Evolutionary conservation across 2,113 vertebrate genomes (phyloP).

Genomic region (Mugil cephalus): DNA sequence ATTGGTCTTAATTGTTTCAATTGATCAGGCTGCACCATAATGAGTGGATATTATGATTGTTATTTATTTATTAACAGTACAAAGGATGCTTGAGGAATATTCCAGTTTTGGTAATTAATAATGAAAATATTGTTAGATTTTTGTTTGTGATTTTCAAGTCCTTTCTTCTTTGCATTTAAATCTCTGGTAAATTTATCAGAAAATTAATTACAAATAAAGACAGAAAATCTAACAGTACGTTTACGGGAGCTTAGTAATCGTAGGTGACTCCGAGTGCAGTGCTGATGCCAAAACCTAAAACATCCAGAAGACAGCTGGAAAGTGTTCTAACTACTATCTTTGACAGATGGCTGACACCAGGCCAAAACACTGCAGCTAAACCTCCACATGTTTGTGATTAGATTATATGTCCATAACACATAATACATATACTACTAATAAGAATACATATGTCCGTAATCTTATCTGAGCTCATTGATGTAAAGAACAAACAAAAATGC

Average conservation of each 20-base stretch:
- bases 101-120: not conserved
- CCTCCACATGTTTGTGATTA: not conserved
- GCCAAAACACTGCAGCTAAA: conserved; percentile 4
- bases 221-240: not conserved
- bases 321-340: conserved; percentile 27
- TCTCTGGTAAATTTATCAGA: not conserved
- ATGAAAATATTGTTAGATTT: not conserved
- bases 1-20: too few species aligned
- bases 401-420: not conserved
- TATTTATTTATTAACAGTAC: not conserved
- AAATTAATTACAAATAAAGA: not conserved
- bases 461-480: not conserved
- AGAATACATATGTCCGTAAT: not conserved
- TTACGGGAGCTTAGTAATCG: not conserved
- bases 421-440: not conserved
- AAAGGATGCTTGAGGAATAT: not conserved
- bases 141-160: too few species aligned
- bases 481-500: not conserved
- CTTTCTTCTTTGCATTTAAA: not conserved
- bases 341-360: conserved; percentile 62
- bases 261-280: conserved; percentile 5
- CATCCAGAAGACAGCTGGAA: conserved; percentile 47
- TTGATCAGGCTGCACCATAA: too few species aligned
- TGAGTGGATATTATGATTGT: too few species aligned
- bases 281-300: conserved; percentile 24